A percentile compares a stretch with the other conserved stretches of the same genome.
Evolutionary conservation across 2,113 vertebrate species (phyloP).

Genomic region (Nipponia nippon): DNA sequence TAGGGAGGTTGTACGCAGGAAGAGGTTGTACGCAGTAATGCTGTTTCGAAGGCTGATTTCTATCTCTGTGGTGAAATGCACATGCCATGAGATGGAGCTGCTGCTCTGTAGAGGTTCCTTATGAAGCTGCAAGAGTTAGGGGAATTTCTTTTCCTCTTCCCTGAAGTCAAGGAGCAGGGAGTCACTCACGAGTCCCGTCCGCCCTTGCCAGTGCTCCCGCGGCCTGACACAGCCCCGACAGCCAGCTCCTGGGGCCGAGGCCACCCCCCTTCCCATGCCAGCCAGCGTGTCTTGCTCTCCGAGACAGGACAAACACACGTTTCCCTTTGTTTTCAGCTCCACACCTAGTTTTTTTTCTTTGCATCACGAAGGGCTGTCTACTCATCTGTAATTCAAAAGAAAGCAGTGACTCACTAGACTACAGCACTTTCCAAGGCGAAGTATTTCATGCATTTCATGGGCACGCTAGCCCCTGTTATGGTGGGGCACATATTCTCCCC

Average conservation of each 20-base stretch:
- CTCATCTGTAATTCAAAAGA: slow-evolving; percentile 41
- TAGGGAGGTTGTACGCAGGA: background rate
- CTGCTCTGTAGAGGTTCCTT: slow-evolving; percentile 30
- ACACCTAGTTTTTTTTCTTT: slow-evolving; percentile 54
- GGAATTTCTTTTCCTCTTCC: background rate
- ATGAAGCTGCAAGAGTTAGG: background rate
- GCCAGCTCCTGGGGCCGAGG: slow-evolving; percentile 16
- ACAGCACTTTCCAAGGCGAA: slow-evolving; percentile 28
- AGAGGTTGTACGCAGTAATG: background rate
- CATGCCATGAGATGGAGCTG: slow-evolving; percentile 56
- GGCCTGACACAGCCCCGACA: slow-evolving; percentile 9
- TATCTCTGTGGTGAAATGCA: slow-evolving; percentile 13
- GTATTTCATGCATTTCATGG: background rate
- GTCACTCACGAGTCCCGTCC: background rate
- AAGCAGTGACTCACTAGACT: slow-evolving; percentile 49
- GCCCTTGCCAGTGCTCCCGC: background rate
- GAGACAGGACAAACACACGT: background rate
- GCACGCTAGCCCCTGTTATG: background rate
- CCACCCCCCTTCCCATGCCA: background rate
- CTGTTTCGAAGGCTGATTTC: background rate
- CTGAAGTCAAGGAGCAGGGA: background rate
- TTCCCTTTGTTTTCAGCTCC: slow-evolving; percentile 50
- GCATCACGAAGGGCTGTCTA: background rate
- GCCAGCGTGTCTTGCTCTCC: background rate
- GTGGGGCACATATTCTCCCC: background rate